Percentiles rank a stretch among this genome's conserved stretches.
These are phyloP conservation scores for Drosophila formosana DNA, from an alignment of 2,888 invertebrate species.

Conservation along the genomic window DNA sequence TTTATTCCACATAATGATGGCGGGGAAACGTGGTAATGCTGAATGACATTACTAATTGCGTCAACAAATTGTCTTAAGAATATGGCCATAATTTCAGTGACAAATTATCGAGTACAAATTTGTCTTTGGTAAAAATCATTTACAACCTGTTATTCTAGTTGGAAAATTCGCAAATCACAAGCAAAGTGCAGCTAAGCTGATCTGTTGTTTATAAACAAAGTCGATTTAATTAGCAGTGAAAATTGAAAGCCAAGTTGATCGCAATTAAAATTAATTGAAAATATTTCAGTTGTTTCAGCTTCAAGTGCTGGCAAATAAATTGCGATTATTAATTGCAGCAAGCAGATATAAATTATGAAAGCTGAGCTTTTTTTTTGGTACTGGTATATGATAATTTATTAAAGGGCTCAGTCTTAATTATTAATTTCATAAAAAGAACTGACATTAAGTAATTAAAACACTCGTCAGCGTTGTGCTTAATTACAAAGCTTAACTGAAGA, in stretches of 20 bases:
- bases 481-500: slow-evolving; percentile 29
- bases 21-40: neutral
- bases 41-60: slow-evolving; percentile 2
- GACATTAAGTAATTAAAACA: neutral
- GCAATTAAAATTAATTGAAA: slow-evolving; percentile 15
- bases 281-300: slow-evolving; percentile 5
- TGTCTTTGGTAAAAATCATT: neutral
- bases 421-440: neutral
- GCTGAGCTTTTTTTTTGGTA: neutral
- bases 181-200: neutral
- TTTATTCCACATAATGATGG: slow-evolving; percentile 3
- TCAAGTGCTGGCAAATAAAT: slow-evolving; percentile 5
- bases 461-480: slow-evolving; percentile 5
- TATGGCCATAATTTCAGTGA: neutral
- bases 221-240: neutral
- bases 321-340: slow-evolving; percentile 9
- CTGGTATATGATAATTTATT: neutral
- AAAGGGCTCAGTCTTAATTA: neutral
- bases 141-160: neutral
- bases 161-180: neutral
- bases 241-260: neutral
- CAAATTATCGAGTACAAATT: neutral
- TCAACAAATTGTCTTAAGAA: neutral
- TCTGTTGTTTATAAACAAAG: neutral
- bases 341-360: neutral